Conservation (phyloP, 53 echinoderm and acorn worm species). For the Luidia sarsii region DNA sequence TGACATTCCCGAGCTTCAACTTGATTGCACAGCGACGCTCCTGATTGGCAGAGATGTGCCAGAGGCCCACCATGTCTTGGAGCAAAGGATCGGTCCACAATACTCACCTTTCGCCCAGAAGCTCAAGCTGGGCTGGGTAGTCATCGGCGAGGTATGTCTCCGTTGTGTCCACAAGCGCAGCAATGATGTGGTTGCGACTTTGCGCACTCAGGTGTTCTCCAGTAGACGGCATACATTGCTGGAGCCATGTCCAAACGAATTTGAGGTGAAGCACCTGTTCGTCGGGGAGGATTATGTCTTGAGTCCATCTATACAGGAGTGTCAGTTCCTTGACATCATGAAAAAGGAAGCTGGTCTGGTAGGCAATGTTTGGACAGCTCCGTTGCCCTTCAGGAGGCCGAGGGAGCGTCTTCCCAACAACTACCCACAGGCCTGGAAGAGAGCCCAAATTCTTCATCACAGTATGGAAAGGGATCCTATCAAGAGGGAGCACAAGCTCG, state of each 20-base stretch:
- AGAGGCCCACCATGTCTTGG: conserved; percentile 14
- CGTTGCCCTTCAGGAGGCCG: neutral
- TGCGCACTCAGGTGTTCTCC: neutral
- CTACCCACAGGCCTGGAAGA: too few species aligned
- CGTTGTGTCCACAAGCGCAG: neutral
- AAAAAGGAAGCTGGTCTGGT: neutral
- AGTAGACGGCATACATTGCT: neutral
- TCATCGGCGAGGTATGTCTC: conserved; percentile 31
- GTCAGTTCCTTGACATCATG: neutral
- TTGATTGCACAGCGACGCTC: neutral
- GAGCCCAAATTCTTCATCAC: conserved; percentile 38
- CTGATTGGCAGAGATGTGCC: conserved; percentile 34
- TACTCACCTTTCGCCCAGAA: conserved; percentile 10
- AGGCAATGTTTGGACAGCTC: neutral
- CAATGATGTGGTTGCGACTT: neutral
- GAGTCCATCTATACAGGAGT: neutral
- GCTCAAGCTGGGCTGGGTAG: conserved; percentile 50
- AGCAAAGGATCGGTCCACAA: too few species aligned
- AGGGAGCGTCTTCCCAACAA: conserved; percentile 51
- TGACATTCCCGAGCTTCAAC: conserved; percentile 1
- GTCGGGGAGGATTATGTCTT: too few species aligned
- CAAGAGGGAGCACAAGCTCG: neutral
- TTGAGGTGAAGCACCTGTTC: neutral
- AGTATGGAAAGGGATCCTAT: neutral
- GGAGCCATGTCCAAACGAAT: neutral